Evolutionary conservation across 2,797 vertebrate genomes (phyloP), one percentile per base, ranked within the genome.

Genomic region (Novumbra hubbsi): DNA sequence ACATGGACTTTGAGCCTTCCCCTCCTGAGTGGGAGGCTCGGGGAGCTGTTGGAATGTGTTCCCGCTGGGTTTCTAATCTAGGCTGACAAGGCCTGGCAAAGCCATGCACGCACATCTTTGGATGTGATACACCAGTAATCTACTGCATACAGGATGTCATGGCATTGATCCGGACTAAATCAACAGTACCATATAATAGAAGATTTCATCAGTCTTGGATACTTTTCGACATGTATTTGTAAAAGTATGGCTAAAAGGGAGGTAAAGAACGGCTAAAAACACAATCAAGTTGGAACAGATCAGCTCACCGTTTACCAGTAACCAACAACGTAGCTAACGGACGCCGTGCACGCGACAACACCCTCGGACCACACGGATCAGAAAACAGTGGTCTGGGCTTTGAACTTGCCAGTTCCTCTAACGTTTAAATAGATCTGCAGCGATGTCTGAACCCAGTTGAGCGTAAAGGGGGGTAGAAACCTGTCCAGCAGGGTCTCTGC

Each of bases 11-110:
- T 28, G 68, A 70, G 55, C 34, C 49, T 17, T 52, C 68, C 68
- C 4, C 24, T 32, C 16, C 48, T 32, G 68, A 55, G 17, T n/a
- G 70, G 21, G 48, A 38, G 30, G 30, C 7, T 4, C 38, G 70
- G 34, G 30, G n/a, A 76, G 19, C 67, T 76, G 38, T 30, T 67
- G 79, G 79, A 80, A 80, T 80, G 79, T 17, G 60, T 75, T 77
- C 73, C 3, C 38, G 77, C 79, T 45, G 27, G 69, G 73, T 73
- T 70, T 74, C 71, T 45, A 74, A 75, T 66, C 63, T 32, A 27
- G 32, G 15, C 63, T 41, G 49, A 57, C 64, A 38, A 66, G 8
- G 30, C 30, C 45, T 19, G 9, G 48, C 27, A 70, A 30, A 27
- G 6, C 19, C 7, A 55, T 55, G 21, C 52, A 21, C 11, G 52